Evolutionary conservation across 1,140 invertebrate genomes (phyloP), one percentile per base, ranked within the genome.

Genomic region (Belonocnema kinseyi): DNA sequence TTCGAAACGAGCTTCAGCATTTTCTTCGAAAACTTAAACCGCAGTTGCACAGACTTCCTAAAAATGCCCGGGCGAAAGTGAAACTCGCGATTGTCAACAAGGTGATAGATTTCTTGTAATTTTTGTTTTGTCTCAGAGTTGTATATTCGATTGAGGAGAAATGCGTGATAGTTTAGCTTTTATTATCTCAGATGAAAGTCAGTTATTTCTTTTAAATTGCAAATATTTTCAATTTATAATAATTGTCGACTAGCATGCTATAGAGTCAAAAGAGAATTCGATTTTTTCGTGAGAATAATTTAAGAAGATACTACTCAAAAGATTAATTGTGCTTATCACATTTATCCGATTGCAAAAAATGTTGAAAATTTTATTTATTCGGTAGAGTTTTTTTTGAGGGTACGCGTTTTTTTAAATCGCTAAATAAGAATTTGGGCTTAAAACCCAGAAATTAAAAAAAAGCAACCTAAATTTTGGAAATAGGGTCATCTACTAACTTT

Each of bases 61-160:
- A 83, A 50, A 90, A 86, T 72, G 84, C 88, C 16, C 87, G 87
- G 73, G 90, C 91, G 3, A 87, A 85, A 50, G 75, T 91, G 0
- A 92, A 92, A 82, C 81, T 91, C 6, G 86, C 85, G 0, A 91
- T 92, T 75, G 89, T 92, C 52, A 92, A 90, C 40, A 90, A 89
- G 83, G 90, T 92, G 7, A 91, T 91, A 51, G 89, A 90, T 83
- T 78, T 80, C 13, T 83, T 91, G 72, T 91, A 86, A 88, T 61
- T 79, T 52, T 79, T 73, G 74, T 78, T 73, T 53, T 6, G 21
- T 26, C 3, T 52, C 7, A 19, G 50, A 53, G 3, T 73, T 73
- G 8, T 17, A 54, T 54, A 10, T 17, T 46, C 4, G 8, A 54
- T 1, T 54, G 2, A 54, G 10, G 10, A n/a, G 40, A 46, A 46